phyloP scores from a whole-genome alignment of 2,797 vertebrate genomes.

The Sebastes vulpes region DNA sequence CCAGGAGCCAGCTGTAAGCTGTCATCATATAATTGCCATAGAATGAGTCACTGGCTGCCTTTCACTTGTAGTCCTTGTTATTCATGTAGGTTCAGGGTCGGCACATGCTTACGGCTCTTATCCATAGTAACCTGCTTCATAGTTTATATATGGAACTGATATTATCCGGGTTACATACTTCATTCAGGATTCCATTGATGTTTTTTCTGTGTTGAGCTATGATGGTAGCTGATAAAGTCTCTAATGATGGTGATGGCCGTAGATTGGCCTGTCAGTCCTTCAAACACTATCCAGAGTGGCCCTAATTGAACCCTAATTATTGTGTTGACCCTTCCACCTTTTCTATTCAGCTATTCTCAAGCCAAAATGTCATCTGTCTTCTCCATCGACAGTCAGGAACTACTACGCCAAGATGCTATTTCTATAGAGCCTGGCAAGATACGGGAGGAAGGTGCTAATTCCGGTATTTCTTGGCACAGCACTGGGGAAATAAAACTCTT shows the following conservation, averaged over 20 bases:
- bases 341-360: background rate
- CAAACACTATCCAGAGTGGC: background rate
- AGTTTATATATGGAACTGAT: background rate
- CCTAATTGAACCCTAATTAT: background rate
- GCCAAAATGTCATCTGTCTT: background rate
- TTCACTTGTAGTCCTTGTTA: slow-evolving; percentile 5
- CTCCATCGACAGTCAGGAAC: background rate
- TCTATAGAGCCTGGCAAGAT: background rate
- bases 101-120: background rate
- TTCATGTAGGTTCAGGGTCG: slow-evolving; percentile 15
- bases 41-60: slow-evolving; percentile 24
- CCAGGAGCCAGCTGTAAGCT: slow-evolving; percentile 16
- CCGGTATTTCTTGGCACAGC: background rate
- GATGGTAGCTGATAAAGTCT: background rate
- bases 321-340: background rate
- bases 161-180: background rate
- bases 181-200: background rate
- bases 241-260: background rate
- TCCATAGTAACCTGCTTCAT: background rate
- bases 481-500: background rate
- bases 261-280: background rate
- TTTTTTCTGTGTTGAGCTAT: background rate
- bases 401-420: background rate
- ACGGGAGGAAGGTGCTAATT: background rate
- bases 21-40: slow-evolving; percentile 26